A percentile compares a stretch with the other conserved stretches of the same genome.
These are phyloP conservation scores for Streptopelia turtur DNA, from an alignment of 2,797 vertebrate genomes.

Conservation along the genomic window DNA sequence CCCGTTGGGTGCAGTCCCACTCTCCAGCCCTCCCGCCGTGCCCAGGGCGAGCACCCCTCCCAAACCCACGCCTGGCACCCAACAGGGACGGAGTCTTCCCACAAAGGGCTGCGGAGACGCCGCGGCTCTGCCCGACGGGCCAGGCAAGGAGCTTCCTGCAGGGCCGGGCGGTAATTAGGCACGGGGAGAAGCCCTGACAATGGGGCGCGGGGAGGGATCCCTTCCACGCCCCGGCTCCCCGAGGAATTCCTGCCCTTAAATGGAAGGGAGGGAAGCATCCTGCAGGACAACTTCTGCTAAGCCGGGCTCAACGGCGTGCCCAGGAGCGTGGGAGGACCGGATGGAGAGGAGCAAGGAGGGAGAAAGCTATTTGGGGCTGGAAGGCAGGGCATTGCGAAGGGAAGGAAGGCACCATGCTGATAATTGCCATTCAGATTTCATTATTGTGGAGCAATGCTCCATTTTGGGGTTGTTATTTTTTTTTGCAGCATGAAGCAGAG, in stretches of 20 bases:
- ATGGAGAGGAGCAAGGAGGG: slow-evolving; percentile 29
- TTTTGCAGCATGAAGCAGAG: neutral
- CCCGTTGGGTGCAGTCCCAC: fast-evolving
- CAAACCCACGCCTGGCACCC: neutral
- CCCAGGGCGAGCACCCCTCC: neutral
- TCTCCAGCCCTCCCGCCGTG: neutral
- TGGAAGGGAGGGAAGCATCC: slow-evolving; percentile 55
- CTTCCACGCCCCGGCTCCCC: neutral
- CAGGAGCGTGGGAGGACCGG: slow-evolving; percentile 66
- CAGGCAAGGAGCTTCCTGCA: slow-evolving; percentile 50
- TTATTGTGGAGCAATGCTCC: slow-evolving; percentile 26
- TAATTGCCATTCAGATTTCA: slow-evolving; percentile 19
- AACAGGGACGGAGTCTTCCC: neutral
- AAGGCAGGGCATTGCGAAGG: slow-evolving; percentile 63
- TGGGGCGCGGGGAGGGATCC: slow-evolving; percentile 2
- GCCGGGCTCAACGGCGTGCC: slow-evolving; percentile 33
- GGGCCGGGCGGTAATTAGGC: slow-evolving; percentile 37
- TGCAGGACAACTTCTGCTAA: slow-evolving; percentile 39
- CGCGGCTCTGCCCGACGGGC: neutral
- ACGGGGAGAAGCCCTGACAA: neutral
- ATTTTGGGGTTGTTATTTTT: neutral
- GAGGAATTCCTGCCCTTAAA: slow-evolving; percentile 61
- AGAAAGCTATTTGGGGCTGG: slow-evolving; percentile 65
- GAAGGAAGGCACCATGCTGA: neutral
- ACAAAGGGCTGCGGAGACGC: neutral